Percentiles rank a stretch among this genome's conserved stretches.
These are phyloP conservation scores for Luidia sarsii DNA, from an alignment of 53 echinoderm and acorn worm species.

Conservation along the genomic window DNA sequence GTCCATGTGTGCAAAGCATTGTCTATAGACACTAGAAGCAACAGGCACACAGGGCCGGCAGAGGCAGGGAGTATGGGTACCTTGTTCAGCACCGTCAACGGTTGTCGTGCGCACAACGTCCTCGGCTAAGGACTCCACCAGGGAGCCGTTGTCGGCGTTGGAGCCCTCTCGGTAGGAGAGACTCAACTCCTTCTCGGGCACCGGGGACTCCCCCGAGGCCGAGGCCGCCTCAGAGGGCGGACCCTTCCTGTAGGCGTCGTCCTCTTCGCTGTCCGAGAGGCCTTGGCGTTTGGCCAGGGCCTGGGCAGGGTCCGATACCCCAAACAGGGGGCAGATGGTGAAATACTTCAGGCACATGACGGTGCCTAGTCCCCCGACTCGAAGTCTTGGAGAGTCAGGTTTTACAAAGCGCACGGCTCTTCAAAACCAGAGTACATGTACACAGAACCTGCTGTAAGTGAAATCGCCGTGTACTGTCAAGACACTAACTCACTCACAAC, in stretches of 20 bases:
- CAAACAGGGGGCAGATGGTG: constrained; percentile 30
- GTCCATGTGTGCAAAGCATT: too few species aligned
- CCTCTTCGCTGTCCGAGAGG: constrained; percentile 6
- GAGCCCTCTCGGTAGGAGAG: constrained; percentile 4
- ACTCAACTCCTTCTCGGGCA: too few species aligned
- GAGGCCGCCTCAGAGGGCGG: not conserved
- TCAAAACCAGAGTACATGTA: not conserved
- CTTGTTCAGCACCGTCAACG: constrained; percentile 10
- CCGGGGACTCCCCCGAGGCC: not conserved
- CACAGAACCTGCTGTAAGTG: too few species aligned
- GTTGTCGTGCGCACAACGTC: constrained; percentile 20
- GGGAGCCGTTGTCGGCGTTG: not conserved
- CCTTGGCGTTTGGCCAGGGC: not conserved
- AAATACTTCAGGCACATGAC: constrained; percentile 29
- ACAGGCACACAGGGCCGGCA: too few species aligned
- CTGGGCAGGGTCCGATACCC: constrained; percentile 4
- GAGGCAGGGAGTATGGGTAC: constrained; percentile 3
- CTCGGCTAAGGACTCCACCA: not conserved
- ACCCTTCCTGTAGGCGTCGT: not conserved
- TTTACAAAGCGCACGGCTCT: not conserved
- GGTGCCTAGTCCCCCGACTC: not conserved
- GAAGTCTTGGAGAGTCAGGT: not conserved
- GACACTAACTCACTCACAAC: too few species aligned
- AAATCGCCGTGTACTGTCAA: too few species aligned
- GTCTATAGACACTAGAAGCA: too few species aligned